Evolutionary conservation across 92 coral and sea anemone genomes (phyloP).

Genomic region (Scolanthus callimorphus): DNA sequence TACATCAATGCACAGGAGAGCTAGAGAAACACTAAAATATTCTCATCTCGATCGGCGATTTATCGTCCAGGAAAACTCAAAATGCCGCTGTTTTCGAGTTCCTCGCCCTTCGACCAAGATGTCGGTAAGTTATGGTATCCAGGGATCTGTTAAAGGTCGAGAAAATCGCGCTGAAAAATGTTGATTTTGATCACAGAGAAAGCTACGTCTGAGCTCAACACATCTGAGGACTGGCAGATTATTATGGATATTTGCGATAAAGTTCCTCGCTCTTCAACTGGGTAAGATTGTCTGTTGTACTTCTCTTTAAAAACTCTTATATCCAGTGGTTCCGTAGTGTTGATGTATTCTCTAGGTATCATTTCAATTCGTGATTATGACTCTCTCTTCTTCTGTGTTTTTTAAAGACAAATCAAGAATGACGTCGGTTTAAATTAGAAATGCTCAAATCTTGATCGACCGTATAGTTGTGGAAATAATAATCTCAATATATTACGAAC

Average conservation of each 20-base stretch:
- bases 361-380: too few species aligned
- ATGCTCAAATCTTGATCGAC: too few species aligned
- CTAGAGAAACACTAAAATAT: not conserved
- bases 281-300: too few species aligned
- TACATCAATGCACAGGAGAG: conserved; percentile 17
- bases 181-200: conserved; percentile 50
- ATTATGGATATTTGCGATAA: conserved; percentile 95
- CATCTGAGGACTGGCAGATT: conserved; percentile 88
- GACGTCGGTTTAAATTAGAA: too few species aligned
- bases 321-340: too few species aligned
- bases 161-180: not conserved
- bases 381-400: too few species aligned
- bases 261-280: conserved; percentile 75
- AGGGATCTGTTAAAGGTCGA: too few species aligned
- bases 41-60: not conserved
- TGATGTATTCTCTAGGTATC: too few species aligned
- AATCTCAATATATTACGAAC: too few species aligned
- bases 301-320: too few species aligned
- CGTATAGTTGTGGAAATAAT: too few species aligned
- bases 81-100: conserved; percentile 94
- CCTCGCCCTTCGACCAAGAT: conserved; percentile 87
- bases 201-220: conserved; percentile 92
- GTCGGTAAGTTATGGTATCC: conserved; percentile 83
- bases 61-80: not conserved
- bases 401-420: too few species aligned